Base-by-base conservation (phyloP, 2,113 vertebrate genomes). In the Condylura cristata region DNA sequence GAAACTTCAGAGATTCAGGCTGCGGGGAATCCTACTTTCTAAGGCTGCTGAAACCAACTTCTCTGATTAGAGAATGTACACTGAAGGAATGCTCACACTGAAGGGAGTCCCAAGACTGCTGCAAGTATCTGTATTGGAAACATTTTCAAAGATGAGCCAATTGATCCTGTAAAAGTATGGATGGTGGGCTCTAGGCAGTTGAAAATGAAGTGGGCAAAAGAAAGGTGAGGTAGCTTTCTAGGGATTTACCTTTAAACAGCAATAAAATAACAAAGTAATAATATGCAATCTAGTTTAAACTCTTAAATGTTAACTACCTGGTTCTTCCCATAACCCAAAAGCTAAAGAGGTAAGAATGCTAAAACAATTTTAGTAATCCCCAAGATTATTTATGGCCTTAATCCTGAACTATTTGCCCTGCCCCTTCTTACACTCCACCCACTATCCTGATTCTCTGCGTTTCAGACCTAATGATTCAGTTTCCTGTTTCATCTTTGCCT, bases 381-480 rank as follows among this genome's bases (percentile, higher is more conserved):
- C 39, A 89, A 78, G 56, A 86, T 94, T 88, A 95, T 41, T 82
- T 95, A 82, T 53, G 18, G 39, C 70, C 58, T 32, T 86, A 78
- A 92, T 86, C 46, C 60, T 86, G 58, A 93, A 94, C 61, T 86
- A 8, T 39, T 39, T 91, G 80, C 17, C 76, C 75, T 65, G 17
- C 78, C 41, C 74, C 48, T 94, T 82, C 70, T 93, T 66, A 91
- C 1, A 89, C 41, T 78, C 81, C 86, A 94, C 93, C 70, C 65
- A 74, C 76, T 65, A 93, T 76, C 65, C 70, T 75, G 11, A 86
- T 87, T 83, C 89, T 96, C 75, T 79, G 74, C 9, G 61, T 91
- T 93, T 93, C 80, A 61, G 65, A 87, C 30, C 84, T 79, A 90
- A 78, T 95, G 95, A 93, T 71, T 96, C 90, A 96, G 12, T 32